These are phyloP conservation scores for Achroia grisella DNA, from an alignment of 1,140 invertebrate genomes.

Conservation along the genomic window DNA sequence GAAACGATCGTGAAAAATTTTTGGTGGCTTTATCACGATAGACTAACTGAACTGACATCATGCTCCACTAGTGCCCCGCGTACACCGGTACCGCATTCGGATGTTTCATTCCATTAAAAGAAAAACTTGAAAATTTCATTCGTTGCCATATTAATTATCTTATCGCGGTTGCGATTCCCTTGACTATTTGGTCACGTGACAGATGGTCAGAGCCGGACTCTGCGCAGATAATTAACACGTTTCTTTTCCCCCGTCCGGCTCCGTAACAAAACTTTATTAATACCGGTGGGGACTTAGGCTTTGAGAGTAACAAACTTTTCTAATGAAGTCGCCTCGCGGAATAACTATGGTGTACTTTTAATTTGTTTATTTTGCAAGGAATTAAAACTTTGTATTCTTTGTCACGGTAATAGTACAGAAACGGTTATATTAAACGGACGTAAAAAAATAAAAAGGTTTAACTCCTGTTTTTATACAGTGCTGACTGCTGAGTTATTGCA, in stretches of 20 bases:
- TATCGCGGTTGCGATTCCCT: background rate
- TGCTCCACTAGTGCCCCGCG: too few species aligned
- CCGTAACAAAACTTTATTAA: constrained; percentile 70
- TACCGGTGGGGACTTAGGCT: constrained; percentile 60
- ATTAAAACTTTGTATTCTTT: constrained; percentile 23
- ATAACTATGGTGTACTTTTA: constrained; percentile 63
- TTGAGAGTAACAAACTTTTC: constrained; percentile 68
- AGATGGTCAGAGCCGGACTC: constrained; percentile 36
- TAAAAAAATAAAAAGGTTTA: constrained; percentile 6
- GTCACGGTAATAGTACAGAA: background rate
- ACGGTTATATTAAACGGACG: background rate
- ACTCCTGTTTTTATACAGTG: too few species aligned
- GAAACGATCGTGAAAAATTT: too few species aligned
- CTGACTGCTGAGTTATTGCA: too few species aligned
- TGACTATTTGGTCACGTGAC: constrained; percentile 28
- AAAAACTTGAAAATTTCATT: too few species aligned
- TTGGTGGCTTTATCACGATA: too few species aligned
- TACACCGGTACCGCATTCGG: too few species aligned
- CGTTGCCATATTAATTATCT: background rate
- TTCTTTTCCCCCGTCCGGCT: constrained; percentile 48
- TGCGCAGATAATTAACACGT: constrained; percentile 62
- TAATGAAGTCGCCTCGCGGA: constrained; percentile 65
- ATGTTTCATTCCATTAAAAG: too few species aligned
- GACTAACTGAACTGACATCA: too few species aligned
- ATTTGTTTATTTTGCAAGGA: constrained; percentile 58